Evolutionary conservation across 2,113 vertebrate genomes (phyloP).

Genomic region (Macaca nemestrina): DNA sequence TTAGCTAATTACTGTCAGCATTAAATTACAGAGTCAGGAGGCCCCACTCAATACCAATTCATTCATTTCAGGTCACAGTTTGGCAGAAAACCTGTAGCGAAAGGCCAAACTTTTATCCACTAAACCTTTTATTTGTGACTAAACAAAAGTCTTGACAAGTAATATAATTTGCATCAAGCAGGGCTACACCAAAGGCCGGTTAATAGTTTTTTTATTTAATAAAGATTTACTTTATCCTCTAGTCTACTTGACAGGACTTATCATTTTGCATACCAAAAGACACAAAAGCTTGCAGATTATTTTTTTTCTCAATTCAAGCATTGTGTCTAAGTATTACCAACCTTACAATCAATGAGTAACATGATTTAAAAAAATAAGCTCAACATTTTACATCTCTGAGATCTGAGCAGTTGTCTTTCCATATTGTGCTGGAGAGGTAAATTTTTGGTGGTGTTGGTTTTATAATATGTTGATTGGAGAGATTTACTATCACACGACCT

Average conservation of each 20-base stretch:
- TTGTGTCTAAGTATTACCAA: constrained; percentile 59
- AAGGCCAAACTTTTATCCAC: constrained; percentile 52
- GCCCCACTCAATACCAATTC: constrained; percentile 41
- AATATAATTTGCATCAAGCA: constrained; percentile 72
- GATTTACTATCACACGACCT: background rate
- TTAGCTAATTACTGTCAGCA: constrained; percentile 70
- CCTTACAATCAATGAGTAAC: constrained; percentile 22
- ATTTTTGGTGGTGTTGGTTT: constrained; percentile 23
- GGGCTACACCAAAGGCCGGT: constrained; percentile 58
- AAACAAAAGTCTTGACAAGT: constrained; percentile 74
- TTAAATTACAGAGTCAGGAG: constrained; percentile 58
- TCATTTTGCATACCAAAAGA: constrained; percentile 69
- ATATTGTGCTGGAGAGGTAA: constrained; percentile 20
- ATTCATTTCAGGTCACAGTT: constrained; percentile 63
- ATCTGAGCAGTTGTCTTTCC: constrained; percentile 21
- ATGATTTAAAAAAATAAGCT: constrained; percentile 5
- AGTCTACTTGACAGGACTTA: constrained; percentile 54
- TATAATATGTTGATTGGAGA: constrained; percentile 9
- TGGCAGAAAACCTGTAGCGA: constrained; percentile 69
- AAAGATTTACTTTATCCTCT: constrained; percentile 64
- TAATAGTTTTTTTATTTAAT: constrained; percentile 54
- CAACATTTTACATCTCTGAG: constrained; percentile 29
- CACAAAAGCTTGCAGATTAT: constrained; percentile 34
- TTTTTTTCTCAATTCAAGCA: constrained; percentile 45
- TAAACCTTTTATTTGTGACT: constrained; percentile 71